Percentiles rank a stretch among this genome's conserved stretches.
phyloP scores from a whole-genome alignment of 2,888 invertebrate species.

The Branchellion lobata region DNA sequence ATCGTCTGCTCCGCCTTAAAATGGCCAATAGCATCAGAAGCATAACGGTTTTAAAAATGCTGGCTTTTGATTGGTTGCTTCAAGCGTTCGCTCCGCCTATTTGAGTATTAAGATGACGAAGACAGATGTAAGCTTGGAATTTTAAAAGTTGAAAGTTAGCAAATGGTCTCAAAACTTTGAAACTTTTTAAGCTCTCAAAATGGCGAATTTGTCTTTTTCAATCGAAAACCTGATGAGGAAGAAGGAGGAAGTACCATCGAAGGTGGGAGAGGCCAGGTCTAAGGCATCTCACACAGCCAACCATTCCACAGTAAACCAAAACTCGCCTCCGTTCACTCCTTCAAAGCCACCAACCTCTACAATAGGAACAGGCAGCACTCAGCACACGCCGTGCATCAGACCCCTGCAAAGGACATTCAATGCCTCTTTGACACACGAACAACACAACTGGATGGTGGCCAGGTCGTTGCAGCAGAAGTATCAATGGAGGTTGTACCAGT shows the following conservation, averaged over 20 bases:
- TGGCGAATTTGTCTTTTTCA: slow-evolving; percentile 2
- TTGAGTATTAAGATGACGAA: not conserved
- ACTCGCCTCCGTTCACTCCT: no score
- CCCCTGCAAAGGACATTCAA: not conserved
- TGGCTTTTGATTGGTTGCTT: not conserved
- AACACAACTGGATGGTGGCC: not conserved
- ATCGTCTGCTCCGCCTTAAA: not conserved
- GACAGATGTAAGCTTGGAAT: not conserved
- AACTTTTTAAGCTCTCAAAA: not conserved
- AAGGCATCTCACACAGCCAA: no score
- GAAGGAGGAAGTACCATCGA: no score
- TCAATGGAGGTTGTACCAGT: not conserved
- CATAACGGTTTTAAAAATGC: not conserved
- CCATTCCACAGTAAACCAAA: no score
- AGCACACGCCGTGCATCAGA: not conserved
- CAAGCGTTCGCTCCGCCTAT: not conserved
- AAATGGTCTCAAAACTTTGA: not conserved
- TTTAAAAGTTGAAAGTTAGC: not conserved
- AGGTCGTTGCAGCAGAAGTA: slow-evolving; percentile 2
- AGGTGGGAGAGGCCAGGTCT: no score
- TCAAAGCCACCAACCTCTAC: not conserved
- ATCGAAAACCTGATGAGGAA: not conserved
- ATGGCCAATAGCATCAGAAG: not conserved
- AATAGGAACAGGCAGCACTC: not conserved
- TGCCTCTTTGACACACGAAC: not conserved